Conservation (phyloP, 2,797 vertebrate genomes). For the Enteromius radiatus region DNA sequence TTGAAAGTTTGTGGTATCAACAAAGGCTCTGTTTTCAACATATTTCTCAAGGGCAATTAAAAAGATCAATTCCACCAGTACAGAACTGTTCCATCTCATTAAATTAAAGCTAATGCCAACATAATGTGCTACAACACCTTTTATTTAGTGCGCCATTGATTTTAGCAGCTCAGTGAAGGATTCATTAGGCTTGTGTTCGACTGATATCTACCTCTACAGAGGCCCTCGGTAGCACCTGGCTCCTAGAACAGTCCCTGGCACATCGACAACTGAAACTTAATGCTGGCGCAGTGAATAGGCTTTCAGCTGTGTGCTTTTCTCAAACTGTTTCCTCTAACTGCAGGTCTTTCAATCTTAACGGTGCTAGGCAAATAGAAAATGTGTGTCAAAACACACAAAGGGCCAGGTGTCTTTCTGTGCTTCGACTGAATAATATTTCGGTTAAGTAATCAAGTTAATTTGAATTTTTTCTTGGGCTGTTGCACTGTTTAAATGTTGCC, state of each 20-base stretch:
- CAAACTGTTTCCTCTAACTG: constrained; percentile 13
- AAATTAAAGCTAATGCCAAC: constrained; percentile 64
- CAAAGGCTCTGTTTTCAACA: constrained; percentile 45
- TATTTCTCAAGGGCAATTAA: constrained; percentile 61
- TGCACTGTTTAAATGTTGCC: constrained; percentile 1
- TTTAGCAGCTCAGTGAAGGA: constrained; percentile 65
- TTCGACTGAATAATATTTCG: neutral
- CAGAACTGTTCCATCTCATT: constrained; percentile 58
- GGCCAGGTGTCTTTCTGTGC: constrained; percentile 5
- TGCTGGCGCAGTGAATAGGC: constrained; percentile 38
- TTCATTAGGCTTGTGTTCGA: constrained; percentile 67
- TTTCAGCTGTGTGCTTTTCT: constrained; percentile 26
- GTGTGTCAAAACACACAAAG: constrained; percentile 26
- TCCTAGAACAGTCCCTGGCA: constrained; percentile 36
- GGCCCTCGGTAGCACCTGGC: constrained; percentile 42
- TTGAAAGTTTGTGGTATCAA: constrained; percentile 38
- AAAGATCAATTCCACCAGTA: constrained; percentile 58
- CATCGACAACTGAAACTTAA: constrained; percentile 47
- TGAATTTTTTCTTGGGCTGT: neutral
- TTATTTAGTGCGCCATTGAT: constrained; percentile 72
- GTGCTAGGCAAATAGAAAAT: constrained; percentile 25
- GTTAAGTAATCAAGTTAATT: neutral
- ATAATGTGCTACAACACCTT: constrained; percentile 65
- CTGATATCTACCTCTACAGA: constrained; percentile 50
- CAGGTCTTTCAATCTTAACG: constrained; percentile 2